phyloP scores from a whole-genome alignment of 1,140 invertebrate species.

The Onthophagus taurus region DNA sequence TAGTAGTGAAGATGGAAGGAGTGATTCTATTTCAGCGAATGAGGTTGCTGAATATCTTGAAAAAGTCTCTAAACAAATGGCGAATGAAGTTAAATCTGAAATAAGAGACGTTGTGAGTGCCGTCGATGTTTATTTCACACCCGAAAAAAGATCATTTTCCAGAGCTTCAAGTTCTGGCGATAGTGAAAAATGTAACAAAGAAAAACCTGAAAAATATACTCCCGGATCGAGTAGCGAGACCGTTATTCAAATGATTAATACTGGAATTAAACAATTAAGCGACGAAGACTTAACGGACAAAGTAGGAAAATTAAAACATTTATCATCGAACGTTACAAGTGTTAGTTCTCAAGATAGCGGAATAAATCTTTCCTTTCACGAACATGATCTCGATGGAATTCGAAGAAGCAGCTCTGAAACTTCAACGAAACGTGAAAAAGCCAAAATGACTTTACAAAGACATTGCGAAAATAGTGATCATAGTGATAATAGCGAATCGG shows the following conservation, averaged over 20 bases:
- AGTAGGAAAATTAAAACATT: constrained; percentile 21
- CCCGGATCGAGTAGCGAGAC: constrained; percentile 30
- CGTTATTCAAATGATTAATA: constrained; percentile 29
- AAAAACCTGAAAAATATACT: constrained; percentile 17
- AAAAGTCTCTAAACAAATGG: constrained; percentile 67
- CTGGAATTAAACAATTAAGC: constrained; percentile 19
- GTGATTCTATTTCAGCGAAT: constrained; percentile 58
- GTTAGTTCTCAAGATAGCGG: constrained; percentile 67
- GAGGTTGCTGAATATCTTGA: constrained; percentile 65
- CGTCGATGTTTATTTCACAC: constrained; percentile 60
- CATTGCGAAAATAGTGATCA: constrained; percentile 12
- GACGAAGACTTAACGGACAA: constrained; percentile 24
- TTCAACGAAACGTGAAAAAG: constrained; percentile 20
- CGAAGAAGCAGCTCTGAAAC: constrained; percentile 28
- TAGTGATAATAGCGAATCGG: constrained; percentile 8
- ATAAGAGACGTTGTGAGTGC: constrained; percentile 60
- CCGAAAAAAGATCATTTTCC: constrained; percentile 36
- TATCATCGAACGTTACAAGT: constrained; percentile 30
- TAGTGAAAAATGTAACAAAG: constrained; percentile 17
- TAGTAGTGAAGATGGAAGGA: constrained; percentile 36
- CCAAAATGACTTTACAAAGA: constrained; percentile 26
- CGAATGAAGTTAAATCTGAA: constrained; percentile 67
- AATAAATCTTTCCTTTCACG: constrained; percentile 62
- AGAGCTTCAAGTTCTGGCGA: constrained; percentile 26
- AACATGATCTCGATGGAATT: constrained; percentile 44